Evolutionary conservation across 2,797 vertebrate species (phyloP).

Genomic region (Eurystomus glaucurus): DNA sequence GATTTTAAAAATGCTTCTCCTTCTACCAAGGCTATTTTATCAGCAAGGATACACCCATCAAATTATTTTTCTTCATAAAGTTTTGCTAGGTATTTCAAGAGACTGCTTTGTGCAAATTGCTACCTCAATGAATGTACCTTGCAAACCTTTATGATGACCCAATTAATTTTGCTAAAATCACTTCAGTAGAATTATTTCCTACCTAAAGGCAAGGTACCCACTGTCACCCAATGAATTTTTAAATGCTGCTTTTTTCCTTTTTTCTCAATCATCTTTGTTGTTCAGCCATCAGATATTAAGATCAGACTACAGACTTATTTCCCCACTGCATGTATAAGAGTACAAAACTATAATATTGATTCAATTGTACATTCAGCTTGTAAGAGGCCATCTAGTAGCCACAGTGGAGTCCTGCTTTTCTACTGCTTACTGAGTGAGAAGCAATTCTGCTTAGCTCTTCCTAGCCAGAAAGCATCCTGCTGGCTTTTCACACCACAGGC

Average conservation of each 20-base stretch:
- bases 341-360: background rate
- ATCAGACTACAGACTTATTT: background rate
- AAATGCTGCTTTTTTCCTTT: background rate
- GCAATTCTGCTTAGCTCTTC: background rate
- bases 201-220: background rate
- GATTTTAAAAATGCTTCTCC: background rate
- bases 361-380: background rate
- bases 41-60: background rate
- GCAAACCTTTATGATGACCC: background rate
- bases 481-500: background rate
- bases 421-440: background rate
- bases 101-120: background rate
- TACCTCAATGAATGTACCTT: background rate
- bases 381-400: background rate
- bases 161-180: background rate
- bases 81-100: constrained; percentile 1
- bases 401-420: background rate
- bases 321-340: background rate
- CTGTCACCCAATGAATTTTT: background rate
- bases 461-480: background rate
- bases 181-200: background rate
- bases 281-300: background rate
- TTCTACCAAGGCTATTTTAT: background rate
- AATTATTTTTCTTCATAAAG: background rate
- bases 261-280: background rate